Conservation (phyloP, 1,140 invertebrate genomes). For the Drosophila arizonae region DNA sequence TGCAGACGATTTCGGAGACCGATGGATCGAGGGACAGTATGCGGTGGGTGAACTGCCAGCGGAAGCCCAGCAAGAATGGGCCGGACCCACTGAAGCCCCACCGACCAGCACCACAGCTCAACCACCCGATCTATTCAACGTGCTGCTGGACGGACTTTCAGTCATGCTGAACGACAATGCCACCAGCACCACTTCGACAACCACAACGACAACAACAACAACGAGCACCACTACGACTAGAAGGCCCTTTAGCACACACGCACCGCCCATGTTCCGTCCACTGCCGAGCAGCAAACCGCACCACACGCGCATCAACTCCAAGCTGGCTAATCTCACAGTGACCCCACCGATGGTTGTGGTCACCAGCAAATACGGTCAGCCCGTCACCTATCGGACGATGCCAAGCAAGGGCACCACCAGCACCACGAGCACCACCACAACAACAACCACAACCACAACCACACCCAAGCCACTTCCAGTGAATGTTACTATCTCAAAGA, state of each 20-base stretch:
- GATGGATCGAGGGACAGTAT: slow-evolving; percentile 56
- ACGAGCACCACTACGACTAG: slow-evolving; percentile 44
- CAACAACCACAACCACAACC: slow-evolving; percentile 25
- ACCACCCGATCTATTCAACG: slow-evolving; percentile 54
- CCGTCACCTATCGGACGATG: slow-evolving; percentile 51
- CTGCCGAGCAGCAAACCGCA: slow-evolving; percentile 51
- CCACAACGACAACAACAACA: slow-evolving; percentile 22
- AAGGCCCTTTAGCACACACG: slow-evolving; percentile 23
- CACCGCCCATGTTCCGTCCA: slow-evolving; percentile 70
- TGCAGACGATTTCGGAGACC: slow-evolving; percentile 68
- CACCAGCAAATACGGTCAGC: slow-evolving; percentile 64
- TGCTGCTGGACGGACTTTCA: slow-evolving; percentile 59
- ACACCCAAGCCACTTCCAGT: slow-evolving; percentile 2
- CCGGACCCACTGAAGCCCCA: slow-evolving; percentile 5
- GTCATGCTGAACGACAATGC: slow-evolving; percentile 49
- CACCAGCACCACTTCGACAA: slow-evolving; percentile 24
- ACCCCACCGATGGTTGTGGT: slow-evolving; percentile 66
- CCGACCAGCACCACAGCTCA: slow-evolving; percentile 4
- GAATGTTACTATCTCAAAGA: slow-evolving; percentile 7
- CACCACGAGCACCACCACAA: slow-evolving; percentile 13
- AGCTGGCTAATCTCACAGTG: slow-evolving; percentile 72
- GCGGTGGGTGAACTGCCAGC: slow-evolving; percentile 65
- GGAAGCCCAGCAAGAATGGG: slow-evolving; percentile 62
- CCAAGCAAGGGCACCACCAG: slow-evolving; percentile 22
- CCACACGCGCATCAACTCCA: slow-evolving; percentile 75